Evolutionary conservation across 2,888 invertebrate genomes (phyloP), one percentile per base, ranked within the genome.

Genomic region (Epistrophe grossulariae): DNA sequence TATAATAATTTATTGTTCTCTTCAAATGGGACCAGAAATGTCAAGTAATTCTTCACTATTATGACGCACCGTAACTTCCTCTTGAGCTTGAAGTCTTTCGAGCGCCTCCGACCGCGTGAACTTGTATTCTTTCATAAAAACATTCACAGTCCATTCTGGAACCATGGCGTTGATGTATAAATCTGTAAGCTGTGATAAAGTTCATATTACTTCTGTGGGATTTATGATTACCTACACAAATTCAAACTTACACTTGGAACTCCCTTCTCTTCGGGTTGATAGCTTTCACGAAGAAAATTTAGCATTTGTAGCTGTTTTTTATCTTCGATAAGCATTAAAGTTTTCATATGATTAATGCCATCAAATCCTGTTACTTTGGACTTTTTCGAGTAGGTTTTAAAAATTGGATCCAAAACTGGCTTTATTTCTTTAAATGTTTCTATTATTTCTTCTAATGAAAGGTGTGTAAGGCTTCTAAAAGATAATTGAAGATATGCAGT

Each of bases 131-230:
- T 91, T 89, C 92, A 91, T 92, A 55, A 91, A 91, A 0, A 92
- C 87, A 7, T 90, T 89, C 4, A 92, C 87, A 11, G 91, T 89
- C 92, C 92, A 92, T 70, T 91, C 89, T 0, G 92, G 92, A 66
- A 92, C 84, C 59, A 92, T 77, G 0, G 91, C 92, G 73, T 92
- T 92, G 10, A 91, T 88, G 19, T 90, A 89, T 17, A 92, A 88
- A 11, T 90, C 88, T 38, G 89, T 88, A 57, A 89, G 88, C 92
- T 92, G 31, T 66, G 74, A 31, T 40, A 73, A 71, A 76, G 24
- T 82, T 17, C 13, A 38, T 45, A 48, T 52, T 52, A 55, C 15
- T 9, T n/a, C 8, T 1, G 0, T 0, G 1, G 2, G 8, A 3
- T n/a, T 55, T 31, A n/a, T 4, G 2, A 4, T 55, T n/a, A 8